A percentile compares a stretch with the other conserved stretches of the same genome.
These are phyloP conservation scores for Ladona fulva DNA, from an alignment of 1,140 invertebrate species.

Conservation along the genomic window DNA sequence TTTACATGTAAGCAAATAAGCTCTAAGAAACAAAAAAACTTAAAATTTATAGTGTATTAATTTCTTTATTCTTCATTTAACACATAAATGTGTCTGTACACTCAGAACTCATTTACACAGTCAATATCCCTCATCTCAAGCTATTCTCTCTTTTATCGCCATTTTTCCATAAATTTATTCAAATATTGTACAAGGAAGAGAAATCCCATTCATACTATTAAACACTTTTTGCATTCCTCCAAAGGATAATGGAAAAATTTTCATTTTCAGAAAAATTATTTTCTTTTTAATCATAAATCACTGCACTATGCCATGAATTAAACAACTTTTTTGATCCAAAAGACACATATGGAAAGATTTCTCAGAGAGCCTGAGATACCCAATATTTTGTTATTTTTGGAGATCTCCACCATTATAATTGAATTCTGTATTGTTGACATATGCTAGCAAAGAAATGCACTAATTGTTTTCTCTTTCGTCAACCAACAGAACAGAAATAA, in stretches of 20 bases:
- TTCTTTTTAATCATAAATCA: neutral
- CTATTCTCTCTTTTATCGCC: neutral
- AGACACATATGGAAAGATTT: neutral
- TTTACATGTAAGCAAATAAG: too few species aligned
- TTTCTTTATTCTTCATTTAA: constrained; percentile 8
- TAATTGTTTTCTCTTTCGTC: too few species aligned
- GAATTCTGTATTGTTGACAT: too few species aligned
- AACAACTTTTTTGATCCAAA: neutral
- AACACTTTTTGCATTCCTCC: neutral
- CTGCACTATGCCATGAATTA: neutral
- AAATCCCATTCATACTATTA: neutral
- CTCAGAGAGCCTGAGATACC: neutral
- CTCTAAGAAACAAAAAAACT: too few species aligned
- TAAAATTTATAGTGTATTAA: neutral
- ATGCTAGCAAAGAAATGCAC: too few species aligned
- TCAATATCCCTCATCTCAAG: neutral
- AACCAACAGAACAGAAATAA: too few species aligned
- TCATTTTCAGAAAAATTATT: neutral
- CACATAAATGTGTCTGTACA: constrained; percentile 4
- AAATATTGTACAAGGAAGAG: constrained; percentile 1
- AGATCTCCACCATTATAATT: neutral
- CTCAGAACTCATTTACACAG: neutral
- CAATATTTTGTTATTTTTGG: too few species aligned
- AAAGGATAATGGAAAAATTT: neutral
- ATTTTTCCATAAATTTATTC: neutral